Evolutionary conservation across 2,888 invertebrate genomes (phyloP).

Genomic region (Crossocerus cetratus): DNA sequence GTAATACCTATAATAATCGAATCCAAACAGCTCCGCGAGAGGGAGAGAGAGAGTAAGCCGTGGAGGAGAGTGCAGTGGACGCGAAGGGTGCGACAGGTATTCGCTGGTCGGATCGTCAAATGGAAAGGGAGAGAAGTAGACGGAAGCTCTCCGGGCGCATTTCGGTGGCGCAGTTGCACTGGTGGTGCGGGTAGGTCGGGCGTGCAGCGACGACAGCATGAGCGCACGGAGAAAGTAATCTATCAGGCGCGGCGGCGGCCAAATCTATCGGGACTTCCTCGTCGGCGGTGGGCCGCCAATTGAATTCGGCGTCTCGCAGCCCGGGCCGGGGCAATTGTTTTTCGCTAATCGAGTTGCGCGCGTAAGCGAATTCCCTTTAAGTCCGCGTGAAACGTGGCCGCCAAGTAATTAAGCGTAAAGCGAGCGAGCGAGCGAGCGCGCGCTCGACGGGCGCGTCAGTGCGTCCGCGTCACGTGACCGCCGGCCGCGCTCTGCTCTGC

Average conservation of each 20-base stretch:
- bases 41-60: too few species aligned
- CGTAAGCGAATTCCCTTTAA: slow-evolving; percentile 5
- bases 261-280: slow-evolving; percentile 1
- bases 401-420: slow-evolving; percentile 7
- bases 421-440: slow-evolving; percentile 6
- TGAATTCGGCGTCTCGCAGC: background rate
- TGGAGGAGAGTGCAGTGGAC: background rate
- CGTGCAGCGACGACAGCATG: background rate
- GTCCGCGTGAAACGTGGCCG: background rate
- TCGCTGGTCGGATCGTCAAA: background rate
- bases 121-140: background rate
- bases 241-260: background rate
- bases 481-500: too few species aligned
- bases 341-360: slow-evolving; percentile 3
- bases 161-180: background rate
- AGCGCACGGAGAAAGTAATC: background rate
- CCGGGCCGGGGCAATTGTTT: background rate
- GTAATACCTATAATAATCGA: slow-evolving; percentile 38
- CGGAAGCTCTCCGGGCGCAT: background rate
- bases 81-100: background rate
- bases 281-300: background rate
- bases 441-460: background rate
- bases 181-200: background rate
- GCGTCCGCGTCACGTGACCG: background rate
- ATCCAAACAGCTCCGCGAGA: slow-evolving; percentile 27